A percentile compares a stretch with the other conserved stretches of the same genome.
Evolutionary conservation across 2,888 invertebrate genomes (phyloP).

Genomic region (Hirtodrosophila trivittata): DNA sequence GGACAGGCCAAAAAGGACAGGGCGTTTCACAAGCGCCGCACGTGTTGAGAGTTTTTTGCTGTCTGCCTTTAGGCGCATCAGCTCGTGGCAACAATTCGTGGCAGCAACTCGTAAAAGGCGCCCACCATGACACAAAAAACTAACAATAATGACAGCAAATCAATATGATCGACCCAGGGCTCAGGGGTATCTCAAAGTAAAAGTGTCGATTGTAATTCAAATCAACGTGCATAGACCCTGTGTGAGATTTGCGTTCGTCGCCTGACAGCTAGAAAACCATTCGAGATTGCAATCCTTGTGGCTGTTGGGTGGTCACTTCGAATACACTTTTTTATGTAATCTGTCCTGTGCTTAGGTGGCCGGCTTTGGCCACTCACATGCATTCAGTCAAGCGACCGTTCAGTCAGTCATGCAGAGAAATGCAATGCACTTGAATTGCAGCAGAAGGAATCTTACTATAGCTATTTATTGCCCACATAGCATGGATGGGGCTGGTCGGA

Average conservation of each 20-base stretch:
- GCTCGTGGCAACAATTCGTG: slow-evolving; percentile 35
- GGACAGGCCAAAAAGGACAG: slow-evolving; percentile 25
- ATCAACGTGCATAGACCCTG: slow-evolving; percentile 16
- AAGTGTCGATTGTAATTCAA: slow-evolving; percentile 61
- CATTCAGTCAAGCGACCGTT: slow-evolving; percentile 40
- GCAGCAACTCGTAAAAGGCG: slow-evolving; percentile 29
- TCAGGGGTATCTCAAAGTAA: slow-evolving; percentile 62
- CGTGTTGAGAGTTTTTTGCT: slow-evolving; percentile 39
- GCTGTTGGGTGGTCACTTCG: too few relatives aligned
- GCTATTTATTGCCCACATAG: slow-evolving; percentile 55
- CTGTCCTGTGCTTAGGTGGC: slow-evolving; percentile 5
- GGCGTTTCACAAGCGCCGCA: slow-evolving; percentile 50
- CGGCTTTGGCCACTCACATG: slow-evolving; percentile 15
- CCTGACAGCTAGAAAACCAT: slow-evolving; percentile 33
- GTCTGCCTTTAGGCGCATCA: slow-evolving; percentile 42
- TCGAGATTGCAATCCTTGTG: slow-evolving; percentile 25
- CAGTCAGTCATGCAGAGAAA: slow-evolving; percentile 51
- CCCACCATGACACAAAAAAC: slow-evolving; percentile 53
- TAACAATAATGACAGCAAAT: slow-evolving; percentile 76
- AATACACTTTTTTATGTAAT: slow-evolving; percentile 31
- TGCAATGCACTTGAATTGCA: slow-evolving; percentile 52
- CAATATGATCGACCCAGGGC: slow-evolving; percentile 65
- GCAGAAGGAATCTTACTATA: slow-evolving; percentile 42
- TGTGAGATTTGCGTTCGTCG: slow-evolving; percentile 60
- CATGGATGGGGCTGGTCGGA: neutral